These are phyloP conservation scores for Podarcis siculus DNA, from an alignment of 2,797 vertebrate species.

Conservation along the genomic window DNA sequence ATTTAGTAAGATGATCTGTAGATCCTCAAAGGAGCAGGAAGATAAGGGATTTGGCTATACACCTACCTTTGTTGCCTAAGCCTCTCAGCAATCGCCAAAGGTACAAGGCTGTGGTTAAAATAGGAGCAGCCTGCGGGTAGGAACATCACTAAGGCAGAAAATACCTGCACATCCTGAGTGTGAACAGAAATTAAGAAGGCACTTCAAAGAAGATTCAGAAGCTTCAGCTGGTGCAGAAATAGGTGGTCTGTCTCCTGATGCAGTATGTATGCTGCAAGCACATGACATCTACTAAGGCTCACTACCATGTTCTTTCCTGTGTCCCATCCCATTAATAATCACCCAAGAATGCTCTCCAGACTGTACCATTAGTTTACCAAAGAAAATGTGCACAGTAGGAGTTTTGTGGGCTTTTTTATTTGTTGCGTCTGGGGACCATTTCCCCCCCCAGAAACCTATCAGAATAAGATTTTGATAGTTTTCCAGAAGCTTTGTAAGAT, in stretches of 20 bases:
- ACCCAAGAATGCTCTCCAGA: too few relatives aligned
- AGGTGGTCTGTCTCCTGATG: neutral
- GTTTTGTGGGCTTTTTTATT: neutral
- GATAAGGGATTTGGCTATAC: slow-evolving; percentile 25
- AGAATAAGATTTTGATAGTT: neutral
- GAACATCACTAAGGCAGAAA: neutral
- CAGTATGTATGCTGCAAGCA: neutral
- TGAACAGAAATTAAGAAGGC: neutral
- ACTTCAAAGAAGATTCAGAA: neutral
- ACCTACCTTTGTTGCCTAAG: slow-evolving; percentile 67
- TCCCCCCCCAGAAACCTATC: neutral
- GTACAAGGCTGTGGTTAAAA: neutral
- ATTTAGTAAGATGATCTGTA: slow-evolving; percentile 29
- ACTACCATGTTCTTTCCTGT: neutral
- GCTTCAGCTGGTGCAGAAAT: neutral
- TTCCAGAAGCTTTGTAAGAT: neutral
- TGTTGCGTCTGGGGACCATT: too few relatives aligned
- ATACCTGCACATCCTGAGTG: neutral
- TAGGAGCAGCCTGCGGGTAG: neutral
- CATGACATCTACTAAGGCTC: neutral
- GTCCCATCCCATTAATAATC: neutral
- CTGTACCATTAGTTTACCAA: too few relatives aligned
- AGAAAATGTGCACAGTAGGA: neutral
- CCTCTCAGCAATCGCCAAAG: neutral
- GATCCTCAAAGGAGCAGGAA: neutral